Base-by-base conservation (phyloP, 1,140 invertebrate genomes). In the Tetragonula clypearis region DNA sequence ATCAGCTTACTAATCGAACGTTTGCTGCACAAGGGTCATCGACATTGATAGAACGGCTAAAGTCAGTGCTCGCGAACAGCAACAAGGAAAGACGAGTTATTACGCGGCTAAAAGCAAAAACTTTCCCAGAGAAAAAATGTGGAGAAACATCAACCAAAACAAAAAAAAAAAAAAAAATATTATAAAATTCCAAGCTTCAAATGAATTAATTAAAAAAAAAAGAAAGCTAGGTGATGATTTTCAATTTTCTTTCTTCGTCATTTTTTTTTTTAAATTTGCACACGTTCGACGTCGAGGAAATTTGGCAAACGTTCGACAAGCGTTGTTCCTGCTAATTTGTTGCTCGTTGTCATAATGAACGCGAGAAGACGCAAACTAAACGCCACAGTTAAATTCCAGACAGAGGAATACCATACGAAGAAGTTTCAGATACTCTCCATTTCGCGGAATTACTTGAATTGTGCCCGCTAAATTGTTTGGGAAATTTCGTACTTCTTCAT, bases 1-100 rank as follows among this genome's bases (percentile, higher is more conserved):
- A 81, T 81, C 56, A 81, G 79, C n/a, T 62, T 74, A 81, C 19
- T 60, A 53, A 74, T 81, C 69, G n/a, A 60, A 30, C 41, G 8
- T 62, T 62, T 23, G 79, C 19, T 41, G 30, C 5, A 0, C 23
- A 73, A 30, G 21, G 17, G n/a, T 23, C 21, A 49, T 81, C 35
- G 19, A 60, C 17, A 19, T 49, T 26, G 1, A 53, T 14, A 2
- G 21, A 49, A 2, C 41, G 23, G 6, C 4, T 1, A 26, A 30
- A 49, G 1, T 49, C n/a, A 21, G 41, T 49, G 12, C 12, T 71
- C 49, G 49, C 12, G 30, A 49, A 71, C 1, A 23, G 35, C 30
- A 71, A 49, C 0, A 11, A 2, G 21, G 11, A 26, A 49, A 23
- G 1, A 23, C 3, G 12, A 1, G 23, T 1, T 41, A 0, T 23